Conservation (phyloP, 2,888 invertebrate species). For the Monoplex corrugatus region DNA sequence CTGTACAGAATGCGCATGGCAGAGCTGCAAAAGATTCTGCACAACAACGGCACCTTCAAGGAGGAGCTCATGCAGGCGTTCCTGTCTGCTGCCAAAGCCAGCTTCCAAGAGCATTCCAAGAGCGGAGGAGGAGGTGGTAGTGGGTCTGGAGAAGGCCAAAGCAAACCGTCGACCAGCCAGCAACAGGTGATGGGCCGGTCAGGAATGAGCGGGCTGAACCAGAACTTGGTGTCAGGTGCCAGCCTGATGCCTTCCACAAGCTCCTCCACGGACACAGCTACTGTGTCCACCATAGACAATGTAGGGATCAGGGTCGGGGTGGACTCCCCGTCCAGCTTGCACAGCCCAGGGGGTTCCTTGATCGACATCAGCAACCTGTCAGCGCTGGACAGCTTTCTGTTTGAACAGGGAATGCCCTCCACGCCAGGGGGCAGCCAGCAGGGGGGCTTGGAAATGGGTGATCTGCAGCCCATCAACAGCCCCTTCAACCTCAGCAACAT, state of each 20-base stretch:
- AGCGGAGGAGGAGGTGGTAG: slow-evolving; percentile 26
- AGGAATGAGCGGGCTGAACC: slow-evolving; percentile 5
- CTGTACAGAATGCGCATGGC: slow-evolving; percentile 77
- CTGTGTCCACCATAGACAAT: neutral
- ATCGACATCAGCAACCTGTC: slow-evolving; percentile 45
- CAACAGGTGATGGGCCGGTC: slow-evolving; percentile 32
- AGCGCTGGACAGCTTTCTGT: slow-evolving; percentile 47
- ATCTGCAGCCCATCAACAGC: slow-evolving; percentile 47
- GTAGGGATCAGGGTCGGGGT: neutral
- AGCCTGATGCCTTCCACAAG: neutral
- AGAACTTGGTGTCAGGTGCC: slow-evolving; percentile 18
- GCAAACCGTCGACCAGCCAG: neutral
- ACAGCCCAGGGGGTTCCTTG: slow-evolving; percentile 43
- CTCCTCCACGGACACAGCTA: neutral
- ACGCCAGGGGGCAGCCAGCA: slow-evolving; percentile 17
- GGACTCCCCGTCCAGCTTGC: slow-evolving; percentile 46
- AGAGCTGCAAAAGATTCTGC: slow-evolving; percentile 77
- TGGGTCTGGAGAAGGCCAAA: slow-evolving; percentile 54
- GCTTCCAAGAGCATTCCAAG: slow-evolving; percentile 72
- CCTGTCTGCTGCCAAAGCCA: slow-evolving; percentile 73
- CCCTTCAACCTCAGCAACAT: slow-evolving; percentile 47
- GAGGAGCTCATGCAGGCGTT: slow-evolving; percentile 77
- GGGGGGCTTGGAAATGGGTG: slow-evolving; percentile 15
- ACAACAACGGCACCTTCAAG: slow-evolving; percentile 75
- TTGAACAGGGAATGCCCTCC: slow-evolving; percentile 41